Conservation (phyloP, 2,888 invertebrate species). For the Hydriomena furcata region DNA sequence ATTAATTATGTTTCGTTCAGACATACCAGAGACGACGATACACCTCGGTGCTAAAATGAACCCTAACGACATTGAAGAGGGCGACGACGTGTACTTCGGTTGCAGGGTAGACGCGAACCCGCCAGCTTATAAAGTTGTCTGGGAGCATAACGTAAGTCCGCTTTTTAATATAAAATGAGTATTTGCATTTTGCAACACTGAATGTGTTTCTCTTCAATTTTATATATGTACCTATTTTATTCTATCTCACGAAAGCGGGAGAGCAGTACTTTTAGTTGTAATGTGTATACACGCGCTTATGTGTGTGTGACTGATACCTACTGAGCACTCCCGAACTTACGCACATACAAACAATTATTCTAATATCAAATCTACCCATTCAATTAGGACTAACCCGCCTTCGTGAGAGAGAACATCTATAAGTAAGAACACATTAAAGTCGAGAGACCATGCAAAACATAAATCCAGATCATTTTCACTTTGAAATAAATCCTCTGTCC, state of each 20-base stretch:
- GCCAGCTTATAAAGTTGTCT: conserved; percentile 78
- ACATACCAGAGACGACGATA: conserved; percentile 71
- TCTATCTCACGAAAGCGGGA: too few relatives aligned
- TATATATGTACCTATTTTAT: too few relatives aligned
- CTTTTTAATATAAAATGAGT: conserved; percentile 24
- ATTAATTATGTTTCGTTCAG: conserved; percentile 45
- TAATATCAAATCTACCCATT: too few relatives aligned
- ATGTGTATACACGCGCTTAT: too few relatives aligned
- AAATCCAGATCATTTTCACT: background rate
- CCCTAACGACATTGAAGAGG: conserved; percentile 80
- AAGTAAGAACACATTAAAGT: conserved; percentile 12
- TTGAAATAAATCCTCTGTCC: too few relatives aligned
- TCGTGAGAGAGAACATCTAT: too few relatives aligned
- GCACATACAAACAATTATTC: too few relatives aligned
- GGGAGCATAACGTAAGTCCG: conserved; percentile 79
- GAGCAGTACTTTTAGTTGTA: too few relatives aligned
- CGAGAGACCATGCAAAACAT: conserved; percentile 9
- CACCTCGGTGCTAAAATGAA: conserved; percentile 76
- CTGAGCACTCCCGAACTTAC: too few relatives aligned
- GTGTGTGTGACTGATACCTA: too few relatives aligned
- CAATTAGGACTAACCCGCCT: too few relatives aligned
- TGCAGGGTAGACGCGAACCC: conserved; percentile 79
- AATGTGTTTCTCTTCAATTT: conserved; percentile 22
- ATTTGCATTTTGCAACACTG: conserved; percentile 20
- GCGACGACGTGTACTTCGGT: conserved; percentile 78